A percentile compares a stretch with the other conserved stretches of the same genome.
Conservation (phyloP, 2,888 invertebrate species). For the Chloroclysta siterata region DNA sequence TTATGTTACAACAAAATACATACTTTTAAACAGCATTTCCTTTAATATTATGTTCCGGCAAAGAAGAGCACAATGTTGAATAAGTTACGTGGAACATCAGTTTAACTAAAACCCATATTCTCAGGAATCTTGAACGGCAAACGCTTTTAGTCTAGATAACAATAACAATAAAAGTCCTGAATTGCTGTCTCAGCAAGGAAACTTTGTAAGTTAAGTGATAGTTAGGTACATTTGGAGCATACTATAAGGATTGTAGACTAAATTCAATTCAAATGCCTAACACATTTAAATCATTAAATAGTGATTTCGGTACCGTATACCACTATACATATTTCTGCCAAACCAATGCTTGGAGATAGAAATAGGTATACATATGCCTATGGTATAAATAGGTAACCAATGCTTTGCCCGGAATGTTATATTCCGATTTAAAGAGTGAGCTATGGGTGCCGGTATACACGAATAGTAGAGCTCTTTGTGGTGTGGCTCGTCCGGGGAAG, state of each 20-base stretch:
- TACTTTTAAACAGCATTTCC: too few relatives aligned
- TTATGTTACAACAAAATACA: too few relatives aligned
- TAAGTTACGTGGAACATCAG: not conserved
- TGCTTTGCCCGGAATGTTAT: not conserved
- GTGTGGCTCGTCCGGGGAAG: too few relatives aligned
- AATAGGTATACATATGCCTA: too few relatives aligned
- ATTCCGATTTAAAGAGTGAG: not conserved
- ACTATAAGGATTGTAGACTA: slow-evolving; percentile 1
- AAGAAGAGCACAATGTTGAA: not conserved
- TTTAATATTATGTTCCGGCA: not conserved
- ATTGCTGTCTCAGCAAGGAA: slow-evolving; percentile 5
- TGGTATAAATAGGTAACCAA: too few relatives aligned
- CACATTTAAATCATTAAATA: not conserved
- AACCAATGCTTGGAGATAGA: too few relatives aligned
- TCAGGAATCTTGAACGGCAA: slow-evolving; percentile 9
- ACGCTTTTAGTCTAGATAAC: slow-evolving; percentile 9
- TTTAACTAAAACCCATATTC: slow-evolving; percentile 6
- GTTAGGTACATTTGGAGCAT: slow-evolving; percentile 10
- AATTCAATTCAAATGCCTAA: slow-evolving; percentile 6
- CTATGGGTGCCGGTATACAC: too few relatives aligned
- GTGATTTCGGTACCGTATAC: too few relatives aligned
- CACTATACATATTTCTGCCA: too few relatives aligned
- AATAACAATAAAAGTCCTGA: slow-evolving; percentile 18
- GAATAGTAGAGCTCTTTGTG: too few relatives aligned
- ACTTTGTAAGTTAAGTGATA: slow-evolving; percentile 11